Conservation (phyloP, 2,888 invertebrate species). For the Drosophila borborema region DNA sequence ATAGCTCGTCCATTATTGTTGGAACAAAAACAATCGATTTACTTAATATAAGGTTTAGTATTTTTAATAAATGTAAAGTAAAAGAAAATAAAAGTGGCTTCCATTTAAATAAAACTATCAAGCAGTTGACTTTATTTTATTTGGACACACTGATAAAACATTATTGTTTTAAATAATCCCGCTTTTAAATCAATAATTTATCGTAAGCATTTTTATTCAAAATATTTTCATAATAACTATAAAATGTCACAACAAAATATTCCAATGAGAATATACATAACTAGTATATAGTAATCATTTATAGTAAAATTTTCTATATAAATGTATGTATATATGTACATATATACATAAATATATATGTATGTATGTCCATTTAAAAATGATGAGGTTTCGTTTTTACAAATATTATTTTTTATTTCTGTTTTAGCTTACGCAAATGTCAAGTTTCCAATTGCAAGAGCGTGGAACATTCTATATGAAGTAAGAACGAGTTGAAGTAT, state of each 20-base stretch:
- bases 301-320: too few species aligned
- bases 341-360: not conserved
- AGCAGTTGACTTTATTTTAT: not conserved
- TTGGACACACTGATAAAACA: not conserved
- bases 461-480: not conserved
- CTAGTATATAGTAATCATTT: too few species aligned
- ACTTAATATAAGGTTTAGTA: not conserved
- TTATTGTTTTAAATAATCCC: not conserved
- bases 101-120: not conserved
- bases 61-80: not conserved
- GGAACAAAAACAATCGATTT: not conserved
- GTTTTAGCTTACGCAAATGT: not conserved
- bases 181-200: not conserved
- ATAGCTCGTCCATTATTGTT: not conserved
- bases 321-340: not conserved
- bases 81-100: not conserved
- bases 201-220: not conserved
- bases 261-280: too few species aligned
- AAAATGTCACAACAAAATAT: too few species aligned
- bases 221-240: not conserved
- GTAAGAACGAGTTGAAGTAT: not conserved
- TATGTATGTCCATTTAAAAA: not conserved
- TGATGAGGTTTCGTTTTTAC: not conserved
- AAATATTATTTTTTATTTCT: not conserved
- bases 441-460: not conserved